phyloP scores from a whole-genome alignment of 1,140 invertebrate species.

The Plodia interpunctella region DNA sequence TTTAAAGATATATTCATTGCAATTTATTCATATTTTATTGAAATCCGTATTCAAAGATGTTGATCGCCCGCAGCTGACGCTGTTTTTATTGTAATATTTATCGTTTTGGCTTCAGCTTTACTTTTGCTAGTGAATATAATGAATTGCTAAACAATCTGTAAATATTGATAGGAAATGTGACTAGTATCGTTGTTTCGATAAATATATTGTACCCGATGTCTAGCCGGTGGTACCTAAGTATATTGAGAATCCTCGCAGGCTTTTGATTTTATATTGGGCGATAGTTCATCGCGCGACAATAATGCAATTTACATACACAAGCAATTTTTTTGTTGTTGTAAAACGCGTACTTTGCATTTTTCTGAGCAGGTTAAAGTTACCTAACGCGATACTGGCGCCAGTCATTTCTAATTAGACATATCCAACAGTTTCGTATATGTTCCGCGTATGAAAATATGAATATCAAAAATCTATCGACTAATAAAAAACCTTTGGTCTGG shows the following conservation, averaged over 20 bases:
- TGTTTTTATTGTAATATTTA: conserved; percentile 30
- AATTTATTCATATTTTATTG: background rate
- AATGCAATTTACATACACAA: too few species aligned
- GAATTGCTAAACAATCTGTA: conserved; percentile 34
- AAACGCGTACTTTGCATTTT: too few species aligned
- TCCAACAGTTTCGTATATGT: too few species aligned
- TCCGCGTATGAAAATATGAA: too few species aligned
- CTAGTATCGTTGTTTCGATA: background rate
- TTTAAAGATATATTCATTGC: background rate
- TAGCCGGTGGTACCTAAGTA: too few species aligned
- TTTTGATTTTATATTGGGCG: background rate
- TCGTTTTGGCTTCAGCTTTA: conserved; percentile 58
- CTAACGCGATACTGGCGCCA: too few species aligned
- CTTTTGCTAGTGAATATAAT: conserved; percentile 37
- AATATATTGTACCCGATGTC: background rate
- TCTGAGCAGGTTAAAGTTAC: too few species aligned
- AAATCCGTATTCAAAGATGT: background rate
- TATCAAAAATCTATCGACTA: too few species aligned
- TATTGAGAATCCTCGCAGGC: background rate
- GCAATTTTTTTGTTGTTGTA: too few species aligned
- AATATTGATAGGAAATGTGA: conserved; percentile 26
- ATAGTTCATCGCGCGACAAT: too few species aligned
- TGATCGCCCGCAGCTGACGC: conserved; percentile 14
- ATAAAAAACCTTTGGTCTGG: too few species aligned
- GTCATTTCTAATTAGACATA: too few species aligned